Evolutionary conservation across 2,113 vertebrate genomes (phyloP).

Genomic region (Ranitomeya imitator): DNA sequence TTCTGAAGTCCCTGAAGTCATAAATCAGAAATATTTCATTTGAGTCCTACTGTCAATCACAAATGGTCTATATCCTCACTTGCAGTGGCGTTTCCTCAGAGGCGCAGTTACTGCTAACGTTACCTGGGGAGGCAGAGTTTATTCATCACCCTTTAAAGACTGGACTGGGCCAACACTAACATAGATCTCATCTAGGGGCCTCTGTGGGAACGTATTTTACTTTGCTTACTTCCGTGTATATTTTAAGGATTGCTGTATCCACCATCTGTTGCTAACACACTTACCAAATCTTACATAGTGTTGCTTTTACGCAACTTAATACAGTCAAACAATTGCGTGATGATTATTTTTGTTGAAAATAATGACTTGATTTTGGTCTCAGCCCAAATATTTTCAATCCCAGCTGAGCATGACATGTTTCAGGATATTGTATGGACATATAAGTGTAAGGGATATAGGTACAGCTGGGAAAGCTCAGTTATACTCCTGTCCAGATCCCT

Average conservation of each 20-base stretch:
- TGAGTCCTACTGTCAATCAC: conserved; percentile 34
- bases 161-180: conserved; percentile 13
- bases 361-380: conserved; percentile 36
- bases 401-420: conserved; percentile 66
- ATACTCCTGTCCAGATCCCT: conserved; percentile 68
- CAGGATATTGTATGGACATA: conserved; percentile 63
- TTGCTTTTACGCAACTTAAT: conserved; percentile 27
- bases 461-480: conserved; percentile 76
- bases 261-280: conserved; percentile 32
- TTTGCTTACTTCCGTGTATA: neutral
- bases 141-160: conserved; percentile 37
- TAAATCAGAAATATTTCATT: conserved; percentile 20
- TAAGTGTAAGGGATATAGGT: conserved; percentile 67
- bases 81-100: neutral
- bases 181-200: conserved; percentile 22
- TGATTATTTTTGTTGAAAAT: conserved; percentile 29
- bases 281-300: conserved; percentile 21
- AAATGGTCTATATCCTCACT: neutral
- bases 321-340: conserved; percentile 34
- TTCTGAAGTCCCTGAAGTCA: conserved; percentile 26
- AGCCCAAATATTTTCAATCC: conserved; percentile 49
- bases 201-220: conserved; percentile 16
- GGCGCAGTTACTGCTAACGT: conserved; percentile 27
- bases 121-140: conserved; percentile 36
- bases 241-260: neutral